Conservation (phyloP, 2,797 vertebrate species). For the Sebastes steindachneri region DNA sequence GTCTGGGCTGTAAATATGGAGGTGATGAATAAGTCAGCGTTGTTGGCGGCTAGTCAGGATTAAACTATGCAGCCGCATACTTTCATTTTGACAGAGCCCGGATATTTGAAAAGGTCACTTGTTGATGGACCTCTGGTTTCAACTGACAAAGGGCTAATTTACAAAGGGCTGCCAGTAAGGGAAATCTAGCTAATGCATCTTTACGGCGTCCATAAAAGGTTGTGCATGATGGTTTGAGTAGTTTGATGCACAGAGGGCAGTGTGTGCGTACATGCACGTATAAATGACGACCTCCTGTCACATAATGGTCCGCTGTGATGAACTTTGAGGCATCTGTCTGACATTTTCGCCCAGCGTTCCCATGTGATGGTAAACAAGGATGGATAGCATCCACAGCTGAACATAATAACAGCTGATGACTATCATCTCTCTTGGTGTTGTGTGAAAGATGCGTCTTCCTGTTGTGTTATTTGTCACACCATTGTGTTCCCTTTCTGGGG, state of each 20-base stretch:
- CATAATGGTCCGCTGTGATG: constrained; percentile 37
- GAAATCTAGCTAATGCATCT: constrained; percentile 23
- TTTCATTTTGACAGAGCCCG: constrained; percentile 41
- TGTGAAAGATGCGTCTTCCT: constrained; percentile 42
- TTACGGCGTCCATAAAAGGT: constrained; percentile 14
- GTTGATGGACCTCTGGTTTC: constrained; percentile 49
- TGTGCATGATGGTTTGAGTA: neutral
- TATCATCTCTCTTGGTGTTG: constrained; percentile 49
- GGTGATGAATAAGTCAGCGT: constrained; percentile 65
- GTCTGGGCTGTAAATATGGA: constrained; percentile 53
- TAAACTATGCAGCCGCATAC: constrained; percentile 50
- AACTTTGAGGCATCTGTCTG: constrained; percentile 67
- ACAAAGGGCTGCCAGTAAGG: constrained; percentile 15
- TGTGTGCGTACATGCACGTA: neutral
- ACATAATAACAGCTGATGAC: constrained; percentile 64
- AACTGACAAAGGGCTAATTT: constrained; percentile 43
- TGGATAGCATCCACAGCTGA: constrained; percentile 44
- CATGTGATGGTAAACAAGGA: constrained; percentile 62
- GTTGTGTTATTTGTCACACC: constrained; percentile 46
- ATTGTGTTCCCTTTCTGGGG: constrained; percentile 6
- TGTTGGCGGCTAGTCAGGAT: constrained; percentile 55
- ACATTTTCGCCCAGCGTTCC: constrained; percentile 63
- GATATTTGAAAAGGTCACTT: constrained; percentile 66
- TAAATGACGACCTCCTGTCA: constrained; percentile 31
- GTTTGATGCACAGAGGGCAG: neutral